A percentile compares a stretch with the other conserved stretches of the same genome.
Conservation (phyloP, 2,888 invertebrate genomes). For the Eubasilissa splendida region DNA sequence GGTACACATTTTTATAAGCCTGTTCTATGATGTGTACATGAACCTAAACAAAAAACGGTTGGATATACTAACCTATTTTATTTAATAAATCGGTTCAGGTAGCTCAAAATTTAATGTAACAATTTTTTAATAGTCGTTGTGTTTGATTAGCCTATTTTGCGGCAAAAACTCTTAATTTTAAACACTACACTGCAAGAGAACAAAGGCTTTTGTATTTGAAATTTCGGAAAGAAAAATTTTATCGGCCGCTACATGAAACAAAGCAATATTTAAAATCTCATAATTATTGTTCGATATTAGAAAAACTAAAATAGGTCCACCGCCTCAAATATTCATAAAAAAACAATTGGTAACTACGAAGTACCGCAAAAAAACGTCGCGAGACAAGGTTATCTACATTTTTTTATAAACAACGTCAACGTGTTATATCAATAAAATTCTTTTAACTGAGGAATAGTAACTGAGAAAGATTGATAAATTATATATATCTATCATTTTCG, state of each 20-base stretch:
- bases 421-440: constrained; percentile 41
- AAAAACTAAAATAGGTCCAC: background rate
- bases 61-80: too few species aligned
- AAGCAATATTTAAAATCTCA: background rate
- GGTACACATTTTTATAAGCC: too few species aligned
- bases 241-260: background rate
- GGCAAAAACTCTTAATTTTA: too few species aligned
- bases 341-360: constrained; percentile 35
- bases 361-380: constrained; percentile 21
- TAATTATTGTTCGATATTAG: background rate
- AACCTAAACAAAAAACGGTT: too few species aligned
- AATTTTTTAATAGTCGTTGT: too few species aligned
- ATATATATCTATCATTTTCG: background rate
- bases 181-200: too few species aligned
- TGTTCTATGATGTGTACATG: too few species aligned
- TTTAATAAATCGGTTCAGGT: too few species aligned
- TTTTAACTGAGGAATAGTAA: background rate
- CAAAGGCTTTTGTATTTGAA: too few species aligned
- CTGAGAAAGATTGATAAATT: background rate
- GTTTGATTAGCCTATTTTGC: too few species aligned
- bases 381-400: constrained; percentile 39
- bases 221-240: background rate
- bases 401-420: constrained; percentile 32
- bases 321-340: background rate
- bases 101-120: too few species aligned